Evolutionary conservation across 2,113 vertebrate genomes (phyloP).

Genomic region (Hippolais icterina): DNA sequence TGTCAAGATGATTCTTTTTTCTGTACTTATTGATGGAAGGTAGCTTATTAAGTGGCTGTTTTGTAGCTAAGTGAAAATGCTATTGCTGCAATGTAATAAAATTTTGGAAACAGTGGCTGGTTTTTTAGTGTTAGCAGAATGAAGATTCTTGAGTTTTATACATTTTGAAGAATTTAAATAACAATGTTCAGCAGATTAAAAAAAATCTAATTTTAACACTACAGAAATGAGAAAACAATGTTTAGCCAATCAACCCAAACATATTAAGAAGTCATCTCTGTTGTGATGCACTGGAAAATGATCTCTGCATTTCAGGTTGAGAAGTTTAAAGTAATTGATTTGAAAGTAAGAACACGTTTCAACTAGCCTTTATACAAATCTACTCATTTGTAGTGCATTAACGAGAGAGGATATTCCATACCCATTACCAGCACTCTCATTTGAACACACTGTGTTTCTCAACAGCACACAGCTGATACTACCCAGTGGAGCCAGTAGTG

Average conservation of each 20-base stretch:
- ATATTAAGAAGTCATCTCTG: background rate
- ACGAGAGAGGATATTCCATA: background rate
- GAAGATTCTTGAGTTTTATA: background rate
- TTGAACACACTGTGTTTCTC: background rate
- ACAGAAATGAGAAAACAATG: background rate
- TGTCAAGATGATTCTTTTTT: background rate
- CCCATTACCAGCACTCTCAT: background rate
- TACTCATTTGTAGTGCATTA: background rate
- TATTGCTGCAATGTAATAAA: background rate
- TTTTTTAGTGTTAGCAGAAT: background rate
- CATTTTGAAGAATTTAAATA: background rate
- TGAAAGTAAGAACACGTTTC: slow-evolving; percentile 14
- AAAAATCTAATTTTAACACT: background rate
- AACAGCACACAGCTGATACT: background rate
- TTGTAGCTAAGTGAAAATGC: background rate
- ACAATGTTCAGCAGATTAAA: background rate
- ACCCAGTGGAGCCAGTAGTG: background rate
- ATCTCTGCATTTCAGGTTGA: background rate
- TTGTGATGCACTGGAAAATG: background rate
- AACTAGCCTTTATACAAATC: background rate
- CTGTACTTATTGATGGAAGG: background rate
- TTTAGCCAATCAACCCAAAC: background rate
- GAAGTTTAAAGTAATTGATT: slow-evolving; percentile 28
- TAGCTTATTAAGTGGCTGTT: background rate
- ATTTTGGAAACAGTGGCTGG: background rate